Conservation (phyloP, 2,797 vertebrate species). For the Cryptoblepharus egeriae region DNA sequence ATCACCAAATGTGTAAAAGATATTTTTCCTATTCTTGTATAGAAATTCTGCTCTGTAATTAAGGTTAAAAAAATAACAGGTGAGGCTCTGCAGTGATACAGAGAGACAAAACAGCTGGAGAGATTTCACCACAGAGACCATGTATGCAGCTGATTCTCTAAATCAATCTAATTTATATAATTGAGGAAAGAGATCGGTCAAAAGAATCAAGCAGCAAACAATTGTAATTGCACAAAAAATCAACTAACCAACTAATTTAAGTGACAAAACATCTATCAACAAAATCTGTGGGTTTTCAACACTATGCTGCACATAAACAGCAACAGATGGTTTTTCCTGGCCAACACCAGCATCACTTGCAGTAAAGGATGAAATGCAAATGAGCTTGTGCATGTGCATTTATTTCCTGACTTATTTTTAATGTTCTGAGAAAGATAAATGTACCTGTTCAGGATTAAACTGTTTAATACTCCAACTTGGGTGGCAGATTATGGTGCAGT, state of each 20-base stretch:
- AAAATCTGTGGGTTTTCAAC: background rate
- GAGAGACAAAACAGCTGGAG: background rate
- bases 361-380: background rate
- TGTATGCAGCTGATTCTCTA: background rate
- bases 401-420: background rate
- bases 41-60: background rate
- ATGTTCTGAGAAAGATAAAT: background rate
- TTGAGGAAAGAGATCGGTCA: conserved; percentile 39
- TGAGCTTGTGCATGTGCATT: background rate
- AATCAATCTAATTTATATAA: conserved; percentile 44
- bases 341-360: background rate
- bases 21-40: background rate
- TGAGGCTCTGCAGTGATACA: background rate
- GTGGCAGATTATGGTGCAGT: too few relatives aligned
- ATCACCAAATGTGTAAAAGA: background rate
- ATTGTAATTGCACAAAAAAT: conserved; percentile 61
- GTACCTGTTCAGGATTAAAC: too few relatives aligned
- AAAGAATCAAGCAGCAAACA: conserved; percentile 44
- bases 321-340: background rate
- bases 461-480: too few relatives aligned
- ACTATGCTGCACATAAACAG: rapidly evolving
- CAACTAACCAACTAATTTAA: conserved; percentile 52
- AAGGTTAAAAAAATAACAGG: background rate
- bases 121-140: background rate
- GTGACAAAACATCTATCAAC: conserved; percentile 23